These are phyloP conservation scores for Stomorhina lunata DNA, from an alignment of 2,888 invertebrate genomes.

Conservation along the genomic window DNA sequence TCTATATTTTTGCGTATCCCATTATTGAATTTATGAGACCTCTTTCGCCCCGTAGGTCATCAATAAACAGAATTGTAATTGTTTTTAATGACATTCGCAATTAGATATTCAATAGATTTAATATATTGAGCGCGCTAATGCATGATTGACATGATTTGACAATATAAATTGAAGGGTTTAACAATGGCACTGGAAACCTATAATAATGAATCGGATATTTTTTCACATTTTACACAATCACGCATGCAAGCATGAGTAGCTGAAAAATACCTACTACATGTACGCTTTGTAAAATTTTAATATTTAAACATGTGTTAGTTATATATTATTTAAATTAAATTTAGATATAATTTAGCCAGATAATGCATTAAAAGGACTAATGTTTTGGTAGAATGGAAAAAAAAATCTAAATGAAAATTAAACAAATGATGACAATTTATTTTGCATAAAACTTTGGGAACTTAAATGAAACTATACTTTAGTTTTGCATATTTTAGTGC, in stretches of 20 bases:
- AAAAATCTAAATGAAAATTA: neutral
- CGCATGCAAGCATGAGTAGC: neutral
- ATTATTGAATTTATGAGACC: no score
- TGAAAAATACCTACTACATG: neutral
- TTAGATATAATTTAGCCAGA: neutral
- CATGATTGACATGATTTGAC: conserved; percentile 65
- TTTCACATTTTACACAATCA: neutral
- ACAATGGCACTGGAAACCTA: conserved; percentile 6
- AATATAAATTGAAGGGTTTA: conserved; percentile 56
- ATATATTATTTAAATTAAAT: conserved; percentile 35
- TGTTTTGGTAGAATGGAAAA: neutral
- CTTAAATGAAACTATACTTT: conserved; percentile 3
- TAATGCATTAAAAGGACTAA: neutral
- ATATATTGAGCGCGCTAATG: conserved; percentile 62
- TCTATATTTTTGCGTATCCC: no score
- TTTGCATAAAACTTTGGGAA: neutral
- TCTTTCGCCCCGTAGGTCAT: neutral
- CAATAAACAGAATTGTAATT: conserved; percentile 39
- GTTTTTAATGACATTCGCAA: conserved; percentile 65
- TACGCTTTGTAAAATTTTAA: neutral
- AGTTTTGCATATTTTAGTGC: neutral
- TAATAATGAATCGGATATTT: conserved; percentile 26
- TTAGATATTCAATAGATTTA: conserved; percentile 62
- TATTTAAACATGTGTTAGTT: conserved; percentile 32
- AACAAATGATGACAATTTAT: conserved; percentile 23